Percentiles rank a stretch among this genome's conserved stretches.
These are phyloP conservation scores for Thripadectes ignobilis DNA, from an alignment of 2,797 vertebrate species.

Conservation along the genomic window DNA sequence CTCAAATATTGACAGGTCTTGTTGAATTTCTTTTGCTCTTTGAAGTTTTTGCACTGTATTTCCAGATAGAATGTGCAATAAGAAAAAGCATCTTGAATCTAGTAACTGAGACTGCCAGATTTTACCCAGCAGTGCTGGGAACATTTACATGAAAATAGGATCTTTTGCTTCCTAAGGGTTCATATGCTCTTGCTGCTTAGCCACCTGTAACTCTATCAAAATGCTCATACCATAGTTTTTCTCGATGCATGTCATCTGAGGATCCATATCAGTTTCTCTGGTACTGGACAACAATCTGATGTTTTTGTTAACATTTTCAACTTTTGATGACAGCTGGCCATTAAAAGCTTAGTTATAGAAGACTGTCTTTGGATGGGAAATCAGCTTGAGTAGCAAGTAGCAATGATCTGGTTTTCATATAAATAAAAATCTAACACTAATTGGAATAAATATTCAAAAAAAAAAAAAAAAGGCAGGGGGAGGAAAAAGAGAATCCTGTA, in stretches of 20 bases:
- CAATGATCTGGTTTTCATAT: not conserved
- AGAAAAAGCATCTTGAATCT: not conserved
- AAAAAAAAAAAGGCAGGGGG: not conserved
- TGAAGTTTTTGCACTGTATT: not conserved
- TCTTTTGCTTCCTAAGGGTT: not conserved
- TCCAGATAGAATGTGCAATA: not conserved
- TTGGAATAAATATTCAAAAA: not conserved
- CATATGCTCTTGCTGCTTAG: not conserved
- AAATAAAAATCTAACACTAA: not conserved
- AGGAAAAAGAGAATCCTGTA: not conserved
- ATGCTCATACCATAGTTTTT: not conserved
- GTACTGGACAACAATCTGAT: not conserved
- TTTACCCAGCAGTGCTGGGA: not conserved
- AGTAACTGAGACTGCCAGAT: not conserved
- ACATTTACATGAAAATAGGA: not conserved
- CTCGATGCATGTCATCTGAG: not conserved
- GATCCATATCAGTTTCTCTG: not conserved
- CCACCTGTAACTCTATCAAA: not conserved
- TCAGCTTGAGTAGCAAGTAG: not conserved
- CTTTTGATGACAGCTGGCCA: not conserved
- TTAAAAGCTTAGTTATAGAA: not conserved
- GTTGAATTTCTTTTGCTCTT: not conserved
- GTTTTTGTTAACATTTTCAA: not conserved
- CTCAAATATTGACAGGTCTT: not conserved
- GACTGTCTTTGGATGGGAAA: not conserved